Evolutionary conservation across 2,113 vertebrate genomes (phyloP).

Genomic region (Muscicapa adusta): DNA sequence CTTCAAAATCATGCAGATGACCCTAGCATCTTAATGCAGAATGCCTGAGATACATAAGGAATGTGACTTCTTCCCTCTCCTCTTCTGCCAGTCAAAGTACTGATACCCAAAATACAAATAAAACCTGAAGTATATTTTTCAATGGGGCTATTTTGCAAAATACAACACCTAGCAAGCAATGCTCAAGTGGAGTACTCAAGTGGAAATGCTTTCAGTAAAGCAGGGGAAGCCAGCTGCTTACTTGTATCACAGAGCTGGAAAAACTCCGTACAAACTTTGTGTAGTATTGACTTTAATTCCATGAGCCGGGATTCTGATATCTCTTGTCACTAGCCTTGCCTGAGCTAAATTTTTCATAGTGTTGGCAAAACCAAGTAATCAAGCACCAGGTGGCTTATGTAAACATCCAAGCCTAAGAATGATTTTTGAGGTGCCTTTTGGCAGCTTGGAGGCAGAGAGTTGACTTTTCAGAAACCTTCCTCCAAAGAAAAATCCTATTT

Average conservation of each 20-base stretch:
- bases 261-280: neutral
- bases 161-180: neutral
- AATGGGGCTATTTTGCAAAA: neutral
- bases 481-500: neutral
- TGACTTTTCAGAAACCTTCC: neutral
- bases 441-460: neutral
- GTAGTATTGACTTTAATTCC: neutral
- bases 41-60: neutral
- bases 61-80: neutral
- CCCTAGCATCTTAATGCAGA: neutral
- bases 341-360: neutral
- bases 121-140: neutral
- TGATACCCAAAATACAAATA: neutral
- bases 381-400: neutral
- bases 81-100: neutral
- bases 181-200: neutral
- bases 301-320: neutral
- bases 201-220: neutral
- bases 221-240: neutral
- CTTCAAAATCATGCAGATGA: neutral
- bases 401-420: neutral
- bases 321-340: too few relatives aligned
- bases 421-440: neutral
- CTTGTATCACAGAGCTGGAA: neutral
- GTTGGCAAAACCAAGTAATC: neutral